Evolutionary conservation across 2,888 invertebrate species (phyloP), one percentile per base, ranked within the genome.

Genomic region (Tridacna gigas): DNA sequence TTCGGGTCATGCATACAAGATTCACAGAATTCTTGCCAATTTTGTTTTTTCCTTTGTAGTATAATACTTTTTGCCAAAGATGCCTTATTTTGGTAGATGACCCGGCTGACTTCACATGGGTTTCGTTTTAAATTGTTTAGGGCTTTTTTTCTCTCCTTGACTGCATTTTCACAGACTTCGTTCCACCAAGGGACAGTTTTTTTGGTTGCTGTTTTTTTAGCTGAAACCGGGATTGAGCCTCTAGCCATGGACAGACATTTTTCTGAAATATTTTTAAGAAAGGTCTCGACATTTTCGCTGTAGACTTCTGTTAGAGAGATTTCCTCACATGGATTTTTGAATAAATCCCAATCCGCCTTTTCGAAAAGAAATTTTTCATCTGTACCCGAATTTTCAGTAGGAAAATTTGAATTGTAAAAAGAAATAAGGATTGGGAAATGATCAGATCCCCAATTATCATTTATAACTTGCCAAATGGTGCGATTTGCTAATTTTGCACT

Each of bases 11-110:
- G 12, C 11, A 48, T 48, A 9, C 47, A 47, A 48, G 48, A 45
- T 47, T 66, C 66, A 56, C 77, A 67, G 56, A 77, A 77, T 77
- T 67, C 51, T 67, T 25, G 18, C 77, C 77, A 77, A 26, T 77
- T 25, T 51, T 48, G 15, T 69, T 67, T 67, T 25, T 60, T 69
- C 3, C 56, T 37, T 28, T 28, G 11, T 45, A 45, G 45, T 67
- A 26, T 69, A 20, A 56, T 25, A 56, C 18, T 11, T 22, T 69
- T 77, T n/a, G 73, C 60, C 48, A 60, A 48, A 25, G 13, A 22
- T 11, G 20, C 45, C 51, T 26, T 73, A 25, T 73, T 28, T n/a
- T 73, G 22, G 28, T 73, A 73, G 26, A 22, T 60, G 18, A 56
- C 73, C 73, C 48, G n/a, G 25, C 51, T 73, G 20, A 22, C 69